Percentiles rank a stretch among this genome's conserved stretches.
phyloP scores from a whole-genome alignment of 2,113 vertebrate genomes.

The Solea solea region DNA sequence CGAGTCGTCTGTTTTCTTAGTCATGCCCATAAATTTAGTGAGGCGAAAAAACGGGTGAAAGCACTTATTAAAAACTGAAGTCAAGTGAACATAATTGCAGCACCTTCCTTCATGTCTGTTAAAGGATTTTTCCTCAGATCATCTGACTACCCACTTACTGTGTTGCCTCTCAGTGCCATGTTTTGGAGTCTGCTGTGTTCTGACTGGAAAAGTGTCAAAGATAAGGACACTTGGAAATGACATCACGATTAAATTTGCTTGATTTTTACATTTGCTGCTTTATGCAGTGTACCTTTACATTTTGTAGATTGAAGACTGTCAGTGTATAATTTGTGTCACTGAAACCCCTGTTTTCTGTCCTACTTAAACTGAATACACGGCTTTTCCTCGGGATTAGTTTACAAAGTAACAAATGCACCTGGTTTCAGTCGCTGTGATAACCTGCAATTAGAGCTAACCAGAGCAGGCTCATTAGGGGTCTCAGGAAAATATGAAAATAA shows the following conservation, averaged over 20 bases:
- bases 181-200: not conserved
- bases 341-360: not conserved
- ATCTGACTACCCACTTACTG: not conserved
- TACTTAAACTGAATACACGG: not conserved
- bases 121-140: not conserved
- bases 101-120: not conserved
- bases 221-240: not conserved
- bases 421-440: not conserved
- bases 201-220: not conserved
- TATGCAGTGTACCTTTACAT: not conserved
- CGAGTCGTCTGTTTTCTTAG: not conserved
- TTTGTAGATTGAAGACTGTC: constrained; percentile 1
- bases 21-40: constrained; percentile 4
- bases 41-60: not conserved
- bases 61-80: constrained; percentile 6
- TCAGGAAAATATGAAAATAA: not conserved
- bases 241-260: not conserved
- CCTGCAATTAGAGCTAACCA: not conserved
- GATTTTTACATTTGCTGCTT: constrained; percentile 6
- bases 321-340: not conserved
- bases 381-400: not conserved
- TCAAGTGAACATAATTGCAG: not conserved
- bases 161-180: not conserved
- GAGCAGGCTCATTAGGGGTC: not conserved
- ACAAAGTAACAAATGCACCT: not conserved